Conservation (phyloP, 2,888 invertebrate species). For the Cerceris rybyensis region DNA sequence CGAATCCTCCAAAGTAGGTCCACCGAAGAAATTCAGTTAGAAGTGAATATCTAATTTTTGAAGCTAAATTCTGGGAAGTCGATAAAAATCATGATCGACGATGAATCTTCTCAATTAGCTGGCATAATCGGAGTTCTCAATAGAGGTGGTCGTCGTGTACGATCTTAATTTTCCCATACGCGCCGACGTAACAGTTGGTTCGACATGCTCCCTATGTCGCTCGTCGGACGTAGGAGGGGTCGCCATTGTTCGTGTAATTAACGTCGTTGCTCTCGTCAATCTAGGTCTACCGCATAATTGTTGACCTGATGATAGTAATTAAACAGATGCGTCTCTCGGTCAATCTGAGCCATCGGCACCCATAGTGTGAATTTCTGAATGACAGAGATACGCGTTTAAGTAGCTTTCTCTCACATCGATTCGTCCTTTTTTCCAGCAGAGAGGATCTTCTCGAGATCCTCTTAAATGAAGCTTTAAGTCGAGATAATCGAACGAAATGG, state of each 20-base stretch:
- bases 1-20: too few species aligned
- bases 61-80: neutral
- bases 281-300: slow-evolving; percentile 45
- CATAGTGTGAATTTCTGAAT: slow-evolving; percentile 4
- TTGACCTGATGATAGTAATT: slow-evolving; percentile 47
- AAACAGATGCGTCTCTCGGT: slow-evolving; percentile 46
- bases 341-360: slow-evolving; percentile 42
- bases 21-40: too few species aligned
- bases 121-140: neutral
- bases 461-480: neutral
- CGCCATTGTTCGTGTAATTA: slow-evolving; percentile 49
- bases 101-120: neutral
- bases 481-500: neutral
- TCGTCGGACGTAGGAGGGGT: slow-evolving; percentile 11
- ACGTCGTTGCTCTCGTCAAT: slow-evolving; percentile 49
- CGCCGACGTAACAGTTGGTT: slow-evolving; percentile 14
- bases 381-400: slow-evolving; percentile 14
- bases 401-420: neutral
- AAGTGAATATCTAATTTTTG: too few species aligned
- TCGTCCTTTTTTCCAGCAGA: neutral
- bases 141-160: too few species aligned
- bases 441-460: neutral
- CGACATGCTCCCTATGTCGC: neutral
- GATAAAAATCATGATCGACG: neutral
- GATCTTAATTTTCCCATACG: slow-evolving; percentile 1